Evolutionary conservation across 2,113 vertebrate species (phyloP).

Genomic region (Dermatemys mawii): DNA sequence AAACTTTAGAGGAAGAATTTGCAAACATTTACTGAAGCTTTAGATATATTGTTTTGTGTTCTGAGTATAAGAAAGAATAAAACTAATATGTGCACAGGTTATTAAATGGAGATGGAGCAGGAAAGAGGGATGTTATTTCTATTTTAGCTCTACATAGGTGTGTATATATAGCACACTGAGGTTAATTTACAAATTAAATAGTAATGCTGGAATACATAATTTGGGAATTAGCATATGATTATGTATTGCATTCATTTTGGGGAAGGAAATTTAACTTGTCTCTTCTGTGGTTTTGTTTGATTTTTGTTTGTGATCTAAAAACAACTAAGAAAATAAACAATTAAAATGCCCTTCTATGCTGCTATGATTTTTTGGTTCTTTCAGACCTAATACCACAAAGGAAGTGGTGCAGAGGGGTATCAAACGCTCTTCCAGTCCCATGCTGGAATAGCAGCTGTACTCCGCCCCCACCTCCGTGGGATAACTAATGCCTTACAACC

Average conservation of each 20-base stretch:
- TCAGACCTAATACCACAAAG: neutral
- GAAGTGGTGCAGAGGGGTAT: constrained; percentile 30
- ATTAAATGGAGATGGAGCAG: neutral
- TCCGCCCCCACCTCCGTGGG: neutral
- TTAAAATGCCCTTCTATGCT: neutral
- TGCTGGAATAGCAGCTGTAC: constrained; percentile 16
- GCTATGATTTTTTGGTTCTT: neutral
- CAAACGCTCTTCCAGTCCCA: constrained; percentile 2
- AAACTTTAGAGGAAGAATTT: neutral
- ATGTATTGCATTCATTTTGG: neutral
- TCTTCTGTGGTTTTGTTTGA: neutral
- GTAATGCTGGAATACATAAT: neutral
- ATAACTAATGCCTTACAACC: constrained; percentile 27
- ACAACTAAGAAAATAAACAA: neutral
- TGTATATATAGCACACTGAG: neutral
- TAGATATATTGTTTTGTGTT: neutral
- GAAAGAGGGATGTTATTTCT: neutral
- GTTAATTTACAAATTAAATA: neutral
- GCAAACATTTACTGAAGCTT: neutral
- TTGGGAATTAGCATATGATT: neutral
- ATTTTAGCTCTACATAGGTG: neutral
- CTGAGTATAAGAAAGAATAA: neutral
- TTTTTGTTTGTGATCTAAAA: neutral
- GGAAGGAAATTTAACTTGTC: neutral
- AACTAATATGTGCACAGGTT: neutral